Conservation (phyloP, 2,113 vertebrate species). For the Uria lomvia region DNA sequence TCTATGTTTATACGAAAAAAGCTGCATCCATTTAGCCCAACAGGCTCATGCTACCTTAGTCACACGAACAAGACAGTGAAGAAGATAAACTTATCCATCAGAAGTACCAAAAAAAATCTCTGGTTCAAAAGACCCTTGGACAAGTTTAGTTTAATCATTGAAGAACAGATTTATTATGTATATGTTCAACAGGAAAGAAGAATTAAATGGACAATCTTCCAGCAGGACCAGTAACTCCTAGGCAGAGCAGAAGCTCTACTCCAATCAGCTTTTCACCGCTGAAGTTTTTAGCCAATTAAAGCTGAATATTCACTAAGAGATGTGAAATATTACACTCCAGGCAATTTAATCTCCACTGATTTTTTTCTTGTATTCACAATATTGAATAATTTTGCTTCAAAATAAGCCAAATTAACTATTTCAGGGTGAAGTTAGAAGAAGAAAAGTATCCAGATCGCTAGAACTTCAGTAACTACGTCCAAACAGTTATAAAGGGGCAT, state of each 20-base stretch:
- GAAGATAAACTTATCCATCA: background rate
- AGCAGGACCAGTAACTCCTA: background rate
- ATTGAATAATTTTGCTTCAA: background rate
- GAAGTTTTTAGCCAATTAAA: background rate
- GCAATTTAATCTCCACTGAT: background rate
- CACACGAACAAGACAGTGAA: background rate
- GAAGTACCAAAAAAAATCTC: background rate
- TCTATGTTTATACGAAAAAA: background rate
- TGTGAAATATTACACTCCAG: background rate
- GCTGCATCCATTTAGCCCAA: background rate
- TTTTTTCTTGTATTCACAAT: background rate
- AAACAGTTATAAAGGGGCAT: background rate
- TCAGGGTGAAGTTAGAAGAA: background rate
- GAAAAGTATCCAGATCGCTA: background rate
- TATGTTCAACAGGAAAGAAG: background rate
- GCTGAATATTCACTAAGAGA: background rate
- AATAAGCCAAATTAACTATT: background rate
- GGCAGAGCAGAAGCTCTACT: background rate
- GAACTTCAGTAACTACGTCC: background rate
- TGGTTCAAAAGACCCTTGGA: background rate
- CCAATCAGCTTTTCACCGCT: background rate
- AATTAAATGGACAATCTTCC: background rate
- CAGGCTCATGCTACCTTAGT: background rate
- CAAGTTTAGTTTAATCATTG: background rate
- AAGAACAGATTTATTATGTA: background rate